Percentiles rank a stretch among this genome's conserved stretches.
These are phyloP conservation scores for Lithobates pipiens DNA, from an alignment of 2,797 vertebrate genomes.

Conservation along the genomic window DNA sequence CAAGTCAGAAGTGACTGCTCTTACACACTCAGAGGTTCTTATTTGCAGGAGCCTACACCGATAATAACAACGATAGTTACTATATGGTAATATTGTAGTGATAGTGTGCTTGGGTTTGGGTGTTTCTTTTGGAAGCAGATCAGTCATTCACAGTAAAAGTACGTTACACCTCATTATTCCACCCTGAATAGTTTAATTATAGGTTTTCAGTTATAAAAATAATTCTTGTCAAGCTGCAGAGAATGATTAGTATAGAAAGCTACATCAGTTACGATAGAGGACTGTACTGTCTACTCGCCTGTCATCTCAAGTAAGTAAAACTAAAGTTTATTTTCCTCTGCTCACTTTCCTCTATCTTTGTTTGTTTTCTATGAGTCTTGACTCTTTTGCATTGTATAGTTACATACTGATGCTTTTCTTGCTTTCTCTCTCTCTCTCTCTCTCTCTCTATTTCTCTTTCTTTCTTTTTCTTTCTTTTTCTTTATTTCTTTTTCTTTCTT, in stretches of 20 bases:
- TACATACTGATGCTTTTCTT: background rate
- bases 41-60: too few relatives aligned
- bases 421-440: too few relatives aligned
- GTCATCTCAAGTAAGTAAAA: background rate
- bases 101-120: background rate
- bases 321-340: background rate
- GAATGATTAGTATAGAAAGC: background rate
- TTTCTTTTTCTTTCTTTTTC: background rate
- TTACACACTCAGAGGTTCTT: too few relatives aligned
- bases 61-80: too few relatives aligned
- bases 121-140: background rate
- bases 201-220: background rate
- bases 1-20: too few relatives aligned
- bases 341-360: too few relatives aligned
- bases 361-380: too few relatives aligned
- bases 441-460: too few relatives aligned
- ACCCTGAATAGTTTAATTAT: background rate
- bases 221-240: background rate
- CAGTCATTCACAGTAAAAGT: background rate
- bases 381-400: too few relatives aligned
- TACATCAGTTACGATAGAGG: background rate
- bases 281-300: background rate
- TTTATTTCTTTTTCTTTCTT: background rate
- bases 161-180: background rate
- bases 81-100: background rate